Evolutionary conservation across 2,797 vertebrate species (phyloP).

Genomic region (Poeciliopsis presidionis): DNA sequence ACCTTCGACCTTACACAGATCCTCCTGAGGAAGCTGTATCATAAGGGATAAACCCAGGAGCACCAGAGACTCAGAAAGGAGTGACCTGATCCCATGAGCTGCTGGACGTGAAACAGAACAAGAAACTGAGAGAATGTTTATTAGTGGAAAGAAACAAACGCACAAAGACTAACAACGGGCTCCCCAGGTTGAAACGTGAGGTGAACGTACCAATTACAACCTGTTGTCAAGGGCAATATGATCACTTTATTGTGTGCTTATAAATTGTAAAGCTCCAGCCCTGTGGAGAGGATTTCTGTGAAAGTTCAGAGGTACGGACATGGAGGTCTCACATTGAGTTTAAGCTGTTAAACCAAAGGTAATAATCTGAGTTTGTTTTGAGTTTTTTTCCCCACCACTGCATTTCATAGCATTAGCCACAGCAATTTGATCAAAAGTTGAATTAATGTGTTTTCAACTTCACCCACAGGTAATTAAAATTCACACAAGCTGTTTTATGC

Average conservation of each 20-base stretch:
- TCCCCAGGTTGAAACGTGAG: conserved; percentile 25
- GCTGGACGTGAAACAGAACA: not conserved
- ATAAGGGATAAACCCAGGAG: conserved; percentile 65
- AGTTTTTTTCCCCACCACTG: not conserved
- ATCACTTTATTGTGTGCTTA: conserved; percentile 29
- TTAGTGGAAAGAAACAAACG: conserved; percentile 13
- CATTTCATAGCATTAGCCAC: conserved; percentile 12
- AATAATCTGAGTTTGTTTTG: conserved; percentile 4
- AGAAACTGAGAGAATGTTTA: conserved; percentile 12
- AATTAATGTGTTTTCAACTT: conserved; percentile 1
- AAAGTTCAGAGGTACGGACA: conserved; percentile 1
- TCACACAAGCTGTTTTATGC: conserved; percentile 13
- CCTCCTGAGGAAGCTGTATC: conserved; percentile 86
- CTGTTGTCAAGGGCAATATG: conserved; percentile 69
- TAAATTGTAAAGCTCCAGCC: conserved; percentile 11
- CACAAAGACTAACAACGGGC: conserved; percentile 41
- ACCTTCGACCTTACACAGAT: conserved; percentile 97
- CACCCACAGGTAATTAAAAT: not conserved
- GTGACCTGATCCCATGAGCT: not conserved
- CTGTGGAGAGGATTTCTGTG: conserved; percentile 8
- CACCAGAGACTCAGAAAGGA: not conserved
- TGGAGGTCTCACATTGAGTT: conserved; percentile 33
- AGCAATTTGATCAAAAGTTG: conserved; percentile 13
- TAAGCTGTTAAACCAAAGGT: conserved; percentile 59
- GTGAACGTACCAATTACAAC: not conserved